phyloP scores from a whole-genome alignment of 2,113 vertebrate genomes.

The Brachyistius frenatus region DNA sequence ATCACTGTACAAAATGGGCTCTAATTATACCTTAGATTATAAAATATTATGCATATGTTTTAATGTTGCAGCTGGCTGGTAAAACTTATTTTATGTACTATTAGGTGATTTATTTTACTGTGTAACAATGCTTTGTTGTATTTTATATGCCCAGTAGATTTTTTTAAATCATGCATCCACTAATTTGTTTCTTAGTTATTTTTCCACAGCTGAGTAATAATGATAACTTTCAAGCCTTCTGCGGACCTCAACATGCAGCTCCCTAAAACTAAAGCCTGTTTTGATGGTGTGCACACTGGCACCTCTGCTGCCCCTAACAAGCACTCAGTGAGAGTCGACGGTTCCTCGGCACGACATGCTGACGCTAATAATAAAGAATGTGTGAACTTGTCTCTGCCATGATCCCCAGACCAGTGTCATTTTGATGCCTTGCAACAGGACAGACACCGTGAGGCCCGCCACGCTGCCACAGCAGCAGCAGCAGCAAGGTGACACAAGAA shows the following conservation, averaged over 20 bases:
- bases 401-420: constrained; percentile 47
- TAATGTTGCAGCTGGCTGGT: no score
- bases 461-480: constrained; percentile 29
- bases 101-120: no score
- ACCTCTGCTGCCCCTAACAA: constrained; percentile 38
- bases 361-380: constrained; percentile 58
- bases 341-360: constrained; percentile 41
- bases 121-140: no score
- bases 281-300: constrained; percentile 40
- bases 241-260: constrained; percentile 17
- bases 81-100: no score
- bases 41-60: no score
- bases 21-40: no score
- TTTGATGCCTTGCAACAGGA: constrained; percentile 43
- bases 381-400: constrained; percentile 48
- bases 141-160: no score
- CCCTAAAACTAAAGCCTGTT: constrained; percentile 35
- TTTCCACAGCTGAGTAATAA: neutral
- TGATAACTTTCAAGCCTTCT: neutral
- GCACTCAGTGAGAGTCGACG: constrained; percentile 10
- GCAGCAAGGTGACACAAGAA: constrained; percentile 68
- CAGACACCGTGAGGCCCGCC: constrained; percentile 37
- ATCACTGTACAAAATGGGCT: no score
- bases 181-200: no score
- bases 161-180: no score